Evolutionary conservation across 2,797 vertebrate genomes (phyloP).

Genomic region (Onychomys leucogaster): DNA sequence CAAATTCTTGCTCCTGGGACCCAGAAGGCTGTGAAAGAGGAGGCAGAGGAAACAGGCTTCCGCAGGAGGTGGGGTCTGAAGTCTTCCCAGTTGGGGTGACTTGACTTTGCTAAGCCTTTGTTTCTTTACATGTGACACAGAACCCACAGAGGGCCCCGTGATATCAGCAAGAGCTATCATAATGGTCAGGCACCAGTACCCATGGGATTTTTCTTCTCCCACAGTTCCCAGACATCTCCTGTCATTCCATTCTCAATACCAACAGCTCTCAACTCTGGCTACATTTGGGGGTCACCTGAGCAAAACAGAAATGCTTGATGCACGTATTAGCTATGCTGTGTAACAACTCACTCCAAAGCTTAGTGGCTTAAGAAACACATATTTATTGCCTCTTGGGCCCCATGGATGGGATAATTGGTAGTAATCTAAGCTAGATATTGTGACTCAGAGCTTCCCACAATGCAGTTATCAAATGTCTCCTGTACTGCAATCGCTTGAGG

Average conservation of each 20-base stretch:
- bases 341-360: constrained; percentile 20
- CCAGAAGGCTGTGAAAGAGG: not conserved
- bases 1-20: not conserved
- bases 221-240: not conserved
- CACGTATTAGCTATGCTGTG: not conserved
- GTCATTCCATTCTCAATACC: not conserved
- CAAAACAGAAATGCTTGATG: not conserved
- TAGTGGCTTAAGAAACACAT: not conserved
- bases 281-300: not conserved
- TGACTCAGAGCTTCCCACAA: not conserved
- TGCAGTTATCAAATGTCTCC: not conserved
- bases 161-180: not conserved
- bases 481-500: not conserved
- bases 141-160: not conserved
- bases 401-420: not conserved
- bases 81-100: not conserved
- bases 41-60: not conserved
- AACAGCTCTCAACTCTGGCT: not conserved
- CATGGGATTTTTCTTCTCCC: not conserved
- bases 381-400: not conserved
- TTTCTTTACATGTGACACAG: constrained; percentile 6
- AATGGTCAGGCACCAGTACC: not conserved
- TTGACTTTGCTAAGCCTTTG: constrained; percentile 21
- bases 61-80: not conserved
- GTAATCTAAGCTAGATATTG: not conserved